Evolutionary conservation across 2,888 invertebrate species (phyloP).

Genomic region (Polymixis lichenea): DNA sequence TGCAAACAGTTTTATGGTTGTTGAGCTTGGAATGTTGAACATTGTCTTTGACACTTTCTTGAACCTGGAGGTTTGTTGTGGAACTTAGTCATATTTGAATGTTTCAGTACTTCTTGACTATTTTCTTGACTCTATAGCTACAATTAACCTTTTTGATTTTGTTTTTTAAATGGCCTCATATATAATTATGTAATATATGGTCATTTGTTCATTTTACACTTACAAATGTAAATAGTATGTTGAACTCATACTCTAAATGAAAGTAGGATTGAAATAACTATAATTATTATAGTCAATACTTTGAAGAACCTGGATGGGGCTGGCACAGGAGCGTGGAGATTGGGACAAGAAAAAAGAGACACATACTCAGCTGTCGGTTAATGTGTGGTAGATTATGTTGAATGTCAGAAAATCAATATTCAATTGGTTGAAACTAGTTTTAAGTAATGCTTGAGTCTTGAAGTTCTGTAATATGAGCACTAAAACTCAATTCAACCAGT

Average conservation of each 20-base stretch:
- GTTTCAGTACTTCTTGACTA: background rate
- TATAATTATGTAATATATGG: background rate
- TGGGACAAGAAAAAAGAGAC: background rate
- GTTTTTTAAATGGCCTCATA: background rate
- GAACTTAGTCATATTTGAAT: conserved; percentile 4
- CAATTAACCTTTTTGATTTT: background rate
- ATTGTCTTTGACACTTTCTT: conserved; percentile 12
- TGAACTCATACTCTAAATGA: background rate
- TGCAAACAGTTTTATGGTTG: conserved; percentile 11
- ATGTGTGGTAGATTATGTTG: background rate
- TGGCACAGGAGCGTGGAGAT: background rate
- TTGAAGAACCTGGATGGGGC: background rate
- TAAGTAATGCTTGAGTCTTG: background rate
- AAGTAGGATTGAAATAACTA: background rate
- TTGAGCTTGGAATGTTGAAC: background rate
- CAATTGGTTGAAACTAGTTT: background rate
- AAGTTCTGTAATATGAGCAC: background rate
- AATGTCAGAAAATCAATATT: background rate
- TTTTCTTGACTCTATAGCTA: background rate
- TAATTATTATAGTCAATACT: background rate
- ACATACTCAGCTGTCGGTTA: background rate
- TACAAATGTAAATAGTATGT: background rate
- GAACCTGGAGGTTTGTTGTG: background rate
- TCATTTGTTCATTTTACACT: background rate
- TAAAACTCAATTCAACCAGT: background rate